Conservation (phyloP, 2,888 invertebrate species). For the Sipunculus nudus region DNA sequence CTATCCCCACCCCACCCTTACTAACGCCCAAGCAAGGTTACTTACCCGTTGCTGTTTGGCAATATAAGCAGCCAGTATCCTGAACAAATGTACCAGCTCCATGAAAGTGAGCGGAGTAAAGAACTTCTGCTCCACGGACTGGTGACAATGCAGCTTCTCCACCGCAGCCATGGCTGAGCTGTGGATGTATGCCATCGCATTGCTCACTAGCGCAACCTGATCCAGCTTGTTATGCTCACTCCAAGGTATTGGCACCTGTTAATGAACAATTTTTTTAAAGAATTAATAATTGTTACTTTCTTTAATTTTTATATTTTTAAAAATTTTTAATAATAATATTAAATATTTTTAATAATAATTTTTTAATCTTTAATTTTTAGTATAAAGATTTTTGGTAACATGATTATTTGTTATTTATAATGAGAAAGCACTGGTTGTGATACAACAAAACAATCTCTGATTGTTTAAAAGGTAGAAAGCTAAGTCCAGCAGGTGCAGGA, state of each 20-base stretch:
- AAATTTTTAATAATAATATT: too few species aligned
- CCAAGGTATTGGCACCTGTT: conserved; percentile 57
- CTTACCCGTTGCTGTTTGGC: conserved; percentile 56
- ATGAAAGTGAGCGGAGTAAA: conserved; percentile 60
- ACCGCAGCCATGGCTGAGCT: conserved; percentile 53
- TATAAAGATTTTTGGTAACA: too few species aligned
- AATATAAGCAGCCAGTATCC: conserved; percentile 54
- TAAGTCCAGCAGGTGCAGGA: too few species aligned
- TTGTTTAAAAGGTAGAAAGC: too few species aligned
- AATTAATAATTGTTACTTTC: not conserved
- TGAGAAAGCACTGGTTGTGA: too few species aligned
- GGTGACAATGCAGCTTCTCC: conserved; percentile 57
- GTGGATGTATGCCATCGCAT: conserved; percentile 63
- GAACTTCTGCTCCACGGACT: conserved; percentile 50
- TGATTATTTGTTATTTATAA: too few species aligned
- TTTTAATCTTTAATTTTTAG: too few species aligned
- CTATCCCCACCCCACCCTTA: too few species aligned
- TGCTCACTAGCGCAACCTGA: conserved; percentile 52
- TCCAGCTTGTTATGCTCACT: conserved; percentile 45
- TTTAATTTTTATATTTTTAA: too few species aligned
- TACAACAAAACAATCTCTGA: too few species aligned
- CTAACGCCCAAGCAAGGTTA: too few species aligned
- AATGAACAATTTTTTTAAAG: not conserved
- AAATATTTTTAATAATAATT: too few species aligned
- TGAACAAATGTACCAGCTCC: conserved; percentile 62